Evolutionary conservation across 1,140 invertebrate species (phyloP).

Genomic region (Brachionus koreanus): DNA sequence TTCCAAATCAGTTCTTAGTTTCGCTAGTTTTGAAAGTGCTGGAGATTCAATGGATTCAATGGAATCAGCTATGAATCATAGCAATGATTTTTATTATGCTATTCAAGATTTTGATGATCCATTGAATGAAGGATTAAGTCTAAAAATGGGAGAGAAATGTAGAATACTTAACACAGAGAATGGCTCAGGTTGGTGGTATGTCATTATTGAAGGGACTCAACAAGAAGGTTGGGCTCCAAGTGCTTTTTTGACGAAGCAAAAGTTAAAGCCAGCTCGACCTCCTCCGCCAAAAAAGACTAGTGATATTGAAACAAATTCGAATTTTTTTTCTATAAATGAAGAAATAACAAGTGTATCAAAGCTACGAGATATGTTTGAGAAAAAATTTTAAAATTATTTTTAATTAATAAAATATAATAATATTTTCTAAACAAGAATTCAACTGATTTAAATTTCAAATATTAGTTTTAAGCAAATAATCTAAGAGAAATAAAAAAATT

Average conservation of each 20-base stretch:
- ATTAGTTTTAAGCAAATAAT: too few species aligned
- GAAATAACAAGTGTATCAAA: neutral
- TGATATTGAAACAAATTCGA: neutral
- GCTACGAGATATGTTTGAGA: neutral
- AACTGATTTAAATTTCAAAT: too few species aligned
- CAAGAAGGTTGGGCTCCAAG: neutral
- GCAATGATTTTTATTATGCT: slow-evolving; percentile 10
- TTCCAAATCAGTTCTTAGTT: neutral
- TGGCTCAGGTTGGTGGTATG: slow-evolving; percentile 6
- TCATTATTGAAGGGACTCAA: neutral
- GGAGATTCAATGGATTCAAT: neutral
- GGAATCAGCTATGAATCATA: neutral
- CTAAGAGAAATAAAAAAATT: too few species aligned
- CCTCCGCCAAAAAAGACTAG: neutral
- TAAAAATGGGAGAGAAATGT: neutral
- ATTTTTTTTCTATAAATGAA: neutral
- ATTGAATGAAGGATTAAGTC: neutral
- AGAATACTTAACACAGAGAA: neutral
- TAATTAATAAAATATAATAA: too few species aligned
- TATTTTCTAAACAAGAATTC: too few species aligned
- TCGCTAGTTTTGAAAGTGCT: neutral
- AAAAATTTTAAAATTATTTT: neutral
- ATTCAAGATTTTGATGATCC: neutral
- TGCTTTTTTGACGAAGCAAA: neutral
- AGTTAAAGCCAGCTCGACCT: slow-evolving; percentile 9